Evolutionary conservation across 2,888 invertebrate species (phyloP).

Genomic region (Schizaphis graminum): DNA sequence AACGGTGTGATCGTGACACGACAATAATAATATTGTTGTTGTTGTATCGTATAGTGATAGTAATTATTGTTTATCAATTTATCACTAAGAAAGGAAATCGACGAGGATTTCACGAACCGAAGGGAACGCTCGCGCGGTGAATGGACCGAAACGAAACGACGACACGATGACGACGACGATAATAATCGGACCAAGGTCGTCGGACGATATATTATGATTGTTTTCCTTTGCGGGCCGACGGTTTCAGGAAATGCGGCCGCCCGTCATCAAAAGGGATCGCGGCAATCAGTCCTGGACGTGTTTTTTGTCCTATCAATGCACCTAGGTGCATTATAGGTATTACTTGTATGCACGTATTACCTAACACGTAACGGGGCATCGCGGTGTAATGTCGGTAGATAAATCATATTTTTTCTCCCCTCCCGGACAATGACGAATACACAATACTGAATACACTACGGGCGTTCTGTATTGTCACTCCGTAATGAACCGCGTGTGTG

Average conservation of each 20-base stretch:
- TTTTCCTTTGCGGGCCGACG: conserved; percentile 34
- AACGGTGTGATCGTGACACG: not conserved
- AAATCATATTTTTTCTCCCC: not conserved
- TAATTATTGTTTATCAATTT: not conserved
- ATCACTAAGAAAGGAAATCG: conserved; percentile 37
- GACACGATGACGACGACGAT: not conserved
- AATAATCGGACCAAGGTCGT: conserved; percentile 52
- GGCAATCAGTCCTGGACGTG: not conserved
- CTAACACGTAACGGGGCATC: not conserved
- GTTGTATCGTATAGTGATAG: not conserved
- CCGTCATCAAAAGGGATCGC: not conserved
- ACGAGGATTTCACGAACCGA: conserved; percentile 37
- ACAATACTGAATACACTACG: conserved; percentile 12
- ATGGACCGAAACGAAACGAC: conserved; percentile 52
- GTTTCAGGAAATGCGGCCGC: conserved; percentile 27
- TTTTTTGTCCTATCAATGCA: not conserved
- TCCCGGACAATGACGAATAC: not conserved
- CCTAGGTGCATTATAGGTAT: not conserved
- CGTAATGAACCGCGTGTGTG: conserved; percentile 12
- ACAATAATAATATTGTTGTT: not conserved
- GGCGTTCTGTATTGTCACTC: conserved; percentile 3
- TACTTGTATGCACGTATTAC: not conserved
- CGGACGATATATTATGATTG: not conserved
- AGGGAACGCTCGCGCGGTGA: conserved; percentile 39
- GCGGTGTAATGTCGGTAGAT: not conserved